These are phyloP conservation scores for Tenthredo notha DNA, from an alignment of 2,888 invertebrate species.

Conservation along the genomic window DNA sequence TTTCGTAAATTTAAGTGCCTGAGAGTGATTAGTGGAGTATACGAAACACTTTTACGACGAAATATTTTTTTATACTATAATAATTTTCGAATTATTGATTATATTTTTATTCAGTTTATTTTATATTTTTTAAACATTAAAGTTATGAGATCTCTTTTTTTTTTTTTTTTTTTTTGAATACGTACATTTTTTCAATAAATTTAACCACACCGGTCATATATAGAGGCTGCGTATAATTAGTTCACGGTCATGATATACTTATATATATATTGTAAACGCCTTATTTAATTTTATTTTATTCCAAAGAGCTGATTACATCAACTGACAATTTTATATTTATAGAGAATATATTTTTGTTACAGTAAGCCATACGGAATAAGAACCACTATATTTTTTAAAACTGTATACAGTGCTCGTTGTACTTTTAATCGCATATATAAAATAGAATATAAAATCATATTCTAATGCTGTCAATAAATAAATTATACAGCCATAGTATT, in stretches of 20 bases:
- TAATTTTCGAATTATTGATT: background rate
- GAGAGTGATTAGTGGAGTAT: slow-evolving; percentile 35
- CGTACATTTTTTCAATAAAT: background rate
- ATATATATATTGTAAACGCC: background rate
- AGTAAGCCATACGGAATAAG: slow-evolving; percentile 26
- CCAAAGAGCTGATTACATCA: background rate
- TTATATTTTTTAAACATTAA: background rate
- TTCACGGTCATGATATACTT: background rate
- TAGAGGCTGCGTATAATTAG: background rate
- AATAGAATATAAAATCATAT: slow-evolving; percentile 1
- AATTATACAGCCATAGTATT: background rate
- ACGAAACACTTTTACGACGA: slow-evolving; percentile 35
- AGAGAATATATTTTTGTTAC: slow-evolving; percentile 48
- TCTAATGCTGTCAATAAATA: background rate
- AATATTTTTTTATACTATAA: background rate
- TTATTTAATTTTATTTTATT: background rate
- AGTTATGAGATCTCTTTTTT: background rate
- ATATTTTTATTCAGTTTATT: background rate
- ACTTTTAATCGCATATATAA: slow-evolving; percentile 22
- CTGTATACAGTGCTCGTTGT: slow-evolving; percentile 23
- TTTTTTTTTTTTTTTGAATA: no score
- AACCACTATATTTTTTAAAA: slow-evolving; percentile 45
- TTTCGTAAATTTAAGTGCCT: slow-evolving; percentile 47
- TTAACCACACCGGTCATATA: background rate
- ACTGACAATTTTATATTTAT: slow-evolving; percentile 6